Percentiles rank a stretch among this genome's conserved stretches.
Evolutionary conservation across 2,888 invertebrate genomes (phyloP).

Genomic region (Dolichopus griseipennis): DNA sequence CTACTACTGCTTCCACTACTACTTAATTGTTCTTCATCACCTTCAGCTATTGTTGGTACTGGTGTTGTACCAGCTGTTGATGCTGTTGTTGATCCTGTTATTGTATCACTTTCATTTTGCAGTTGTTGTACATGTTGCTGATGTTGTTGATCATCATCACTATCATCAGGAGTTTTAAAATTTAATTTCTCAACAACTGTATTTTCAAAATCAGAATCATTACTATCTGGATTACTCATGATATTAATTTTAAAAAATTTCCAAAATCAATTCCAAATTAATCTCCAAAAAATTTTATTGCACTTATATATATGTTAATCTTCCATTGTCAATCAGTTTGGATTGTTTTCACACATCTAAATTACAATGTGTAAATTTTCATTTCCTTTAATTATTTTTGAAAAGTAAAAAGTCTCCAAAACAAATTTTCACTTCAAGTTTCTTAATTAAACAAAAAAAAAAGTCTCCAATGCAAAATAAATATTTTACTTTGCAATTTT

Average conservation of each 20-base stretch:
- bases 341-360: no score
- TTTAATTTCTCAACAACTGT: slow-evolving; percentile 10
- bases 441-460: no score
- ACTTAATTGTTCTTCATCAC: slow-evolving; percentile 2
- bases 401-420: not conserved
- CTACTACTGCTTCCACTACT: not conserved
- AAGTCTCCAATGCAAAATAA: not conserved
- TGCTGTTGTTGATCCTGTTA: slow-evolving; percentile 12
- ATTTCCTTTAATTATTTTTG: no score
- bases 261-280: no score
- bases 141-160: slow-evolving; percentile 13
- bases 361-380: no score
- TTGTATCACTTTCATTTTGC: slow-evolving; percentile 12
- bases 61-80: slow-evolving; percentile 9
- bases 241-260: not conserved
- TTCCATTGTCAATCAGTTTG: no score
- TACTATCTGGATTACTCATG: not conserved
- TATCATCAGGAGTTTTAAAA: slow-evolving; percentile 18
- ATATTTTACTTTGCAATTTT: not conserved
- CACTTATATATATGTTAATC: no score
- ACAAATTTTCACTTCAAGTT: no score
- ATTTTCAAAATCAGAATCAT: not conserved
- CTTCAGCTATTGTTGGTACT: not conserved
- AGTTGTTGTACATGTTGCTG: slow-evolving; percentile 18
- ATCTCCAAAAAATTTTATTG: no score